Evolutionary conservation across 2,113 vertebrate species (phyloP), one percentile per base, ranked within the genome.

Genomic region (Osmerus mordax): DNA sequence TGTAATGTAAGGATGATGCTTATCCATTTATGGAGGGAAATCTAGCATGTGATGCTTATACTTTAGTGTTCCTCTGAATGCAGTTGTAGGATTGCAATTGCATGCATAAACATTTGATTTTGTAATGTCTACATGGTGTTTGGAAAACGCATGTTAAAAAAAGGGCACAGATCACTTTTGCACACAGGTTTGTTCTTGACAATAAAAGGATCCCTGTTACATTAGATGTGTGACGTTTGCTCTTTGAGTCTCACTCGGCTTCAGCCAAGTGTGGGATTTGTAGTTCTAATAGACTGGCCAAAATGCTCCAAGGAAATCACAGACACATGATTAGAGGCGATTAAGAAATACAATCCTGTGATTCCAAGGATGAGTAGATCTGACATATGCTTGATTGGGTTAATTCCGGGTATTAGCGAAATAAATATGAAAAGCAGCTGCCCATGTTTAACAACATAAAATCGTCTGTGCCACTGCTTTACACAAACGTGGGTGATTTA

Each of bases 181-280:
- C 86, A 87, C 82, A 75, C 82, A 81, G 81, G 88, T 83, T 79
- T 86, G 80, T 86, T 29, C 70, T 81, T 88, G 84, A 80, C 82
- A 90, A 83, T 90, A 89, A 90, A 91, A 81, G 65, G 70, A 69
- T 64, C 65, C 77, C 68, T 62, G 70, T 75, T 79, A 81, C 53
- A 74, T 64, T 75, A 52, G 47, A 41, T 56, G 67, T 78, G 81
- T 71, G 62, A 51, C 79, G 73, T 83, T 81, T 85, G 84, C 70
- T 72, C 56, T 29, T 72, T n/a, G 9, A 32, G 58, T 65, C 47
- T 59, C 32, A 21, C 52, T 28, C 72, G 32, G 47, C 0, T 65
- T 51, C 1, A 60, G 25, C 25, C 3, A 23, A 4, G 52, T 52
- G 56, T 59, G 67, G 67, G 60, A 71, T 79, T 65, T 70, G 65